Percentiles rank a stretch among this genome's conserved stretches.
Conservation (phyloP, 1,140 invertebrate genomes). For the Triops longicaudatus region DNA sequence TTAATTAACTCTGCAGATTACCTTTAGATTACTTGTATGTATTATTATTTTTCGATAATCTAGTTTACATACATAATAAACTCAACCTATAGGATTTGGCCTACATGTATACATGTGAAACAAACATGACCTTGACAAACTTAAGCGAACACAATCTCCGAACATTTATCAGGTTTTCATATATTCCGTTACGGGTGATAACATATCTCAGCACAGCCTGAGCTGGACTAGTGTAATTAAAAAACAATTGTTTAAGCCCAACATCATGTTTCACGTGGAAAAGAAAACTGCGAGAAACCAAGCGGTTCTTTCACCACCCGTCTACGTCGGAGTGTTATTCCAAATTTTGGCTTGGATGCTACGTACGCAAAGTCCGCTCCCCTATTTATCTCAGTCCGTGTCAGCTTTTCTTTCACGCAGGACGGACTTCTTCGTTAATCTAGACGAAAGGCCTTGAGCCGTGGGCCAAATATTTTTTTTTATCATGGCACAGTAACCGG, state of each 20-base stretch:
- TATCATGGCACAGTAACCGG: not conserved
- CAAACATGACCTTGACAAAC: not conserved
- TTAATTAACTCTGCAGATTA: no score
- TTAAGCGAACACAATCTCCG: not conserved
- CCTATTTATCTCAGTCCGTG: constrained; percentile 8
- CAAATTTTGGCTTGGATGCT: not conserved
- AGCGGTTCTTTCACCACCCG: not conserved
- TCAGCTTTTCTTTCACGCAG: not conserved
- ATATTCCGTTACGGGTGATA: not conserved
- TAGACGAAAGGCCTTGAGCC: constrained; percentile 4
- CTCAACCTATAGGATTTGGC: no score
- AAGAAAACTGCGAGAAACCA: not conserved
- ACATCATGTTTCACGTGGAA: not conserved
- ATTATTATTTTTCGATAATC: no score
- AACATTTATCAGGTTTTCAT: not conserved
- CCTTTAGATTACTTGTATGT: no score
- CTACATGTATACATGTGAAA: no score
- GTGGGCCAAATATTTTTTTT: constrained; percentile 10
- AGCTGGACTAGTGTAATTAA: not conserved
- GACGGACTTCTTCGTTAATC: not conserved
- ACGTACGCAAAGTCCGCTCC: not conserved
- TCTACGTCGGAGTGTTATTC: not conserved
- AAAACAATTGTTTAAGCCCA: not conserved
- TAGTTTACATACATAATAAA: no score
- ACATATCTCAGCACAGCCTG: not conserved